Percentiles rank a stretch among this genome's conserved stretches.
Conservation (phyloP, 2,888 invertebrate species). For the Stenchaetothrips biformis region DNA sequence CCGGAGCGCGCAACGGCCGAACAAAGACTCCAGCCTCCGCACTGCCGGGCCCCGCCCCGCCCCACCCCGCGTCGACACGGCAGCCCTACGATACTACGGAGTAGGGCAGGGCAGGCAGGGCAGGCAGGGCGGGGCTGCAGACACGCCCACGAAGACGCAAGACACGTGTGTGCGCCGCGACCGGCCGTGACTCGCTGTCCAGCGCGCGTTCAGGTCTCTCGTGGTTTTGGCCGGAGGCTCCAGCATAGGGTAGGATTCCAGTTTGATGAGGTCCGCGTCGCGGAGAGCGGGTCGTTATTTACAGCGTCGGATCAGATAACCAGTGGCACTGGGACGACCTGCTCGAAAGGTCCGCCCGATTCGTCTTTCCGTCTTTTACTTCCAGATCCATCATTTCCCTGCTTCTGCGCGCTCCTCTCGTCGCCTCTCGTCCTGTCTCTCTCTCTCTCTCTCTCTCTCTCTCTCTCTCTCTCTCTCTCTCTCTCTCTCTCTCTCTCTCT, state of each 20-base stretch:
- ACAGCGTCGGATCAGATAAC: too few species aligned
- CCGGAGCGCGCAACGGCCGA: background rate
- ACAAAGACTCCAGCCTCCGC: background rate
- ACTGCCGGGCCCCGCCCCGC: background rate
- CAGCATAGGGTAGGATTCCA: too few species aligned
- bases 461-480: too few species aligned
- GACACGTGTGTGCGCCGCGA: background rate
- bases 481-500: too few species aligned
- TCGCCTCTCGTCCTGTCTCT: background rate
- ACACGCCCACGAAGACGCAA: background rate
- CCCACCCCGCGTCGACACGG: background rate
- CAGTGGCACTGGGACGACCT: too few species aligned
- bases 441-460: too few species aligned
- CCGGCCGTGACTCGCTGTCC: background rate
- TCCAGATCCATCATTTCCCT: background rate
- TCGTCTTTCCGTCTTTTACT: background rate
- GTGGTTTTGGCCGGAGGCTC: background rate
- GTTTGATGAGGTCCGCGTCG: too few species aligned
- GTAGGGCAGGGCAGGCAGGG: background rate
- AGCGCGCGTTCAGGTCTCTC: background rate
- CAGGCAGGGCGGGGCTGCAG: background rate
- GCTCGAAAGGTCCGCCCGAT: too few species aligned
- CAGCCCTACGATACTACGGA: background rate
- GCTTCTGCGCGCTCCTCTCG: background rate
- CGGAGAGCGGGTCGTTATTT: too few species aligned